Base-by-base conservation (phyloP, 2,888 invertebrate genomes). In the Cosmia trapezina region DNA sequence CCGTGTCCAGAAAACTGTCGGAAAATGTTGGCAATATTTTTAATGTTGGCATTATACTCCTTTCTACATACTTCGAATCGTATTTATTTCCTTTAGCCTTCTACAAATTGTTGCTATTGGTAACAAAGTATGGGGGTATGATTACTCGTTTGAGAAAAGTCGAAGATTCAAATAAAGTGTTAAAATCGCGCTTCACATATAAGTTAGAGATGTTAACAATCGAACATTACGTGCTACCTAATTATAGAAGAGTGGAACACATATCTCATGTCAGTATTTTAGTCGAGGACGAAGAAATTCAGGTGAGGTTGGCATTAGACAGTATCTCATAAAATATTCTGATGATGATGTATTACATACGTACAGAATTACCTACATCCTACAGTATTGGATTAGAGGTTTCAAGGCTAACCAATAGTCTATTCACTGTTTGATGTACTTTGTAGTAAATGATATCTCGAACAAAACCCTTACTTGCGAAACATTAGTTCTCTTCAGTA, bases 101-200 rank as follows among this genome's bases (percentile, higher is more conserved):
- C 43, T 80, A 93, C 45, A 93, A 92, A 81, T 93, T 92, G 91
- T 88, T 94, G 73, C 80, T 93, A 41, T 79, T 93, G 4, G 64
- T 91, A 8, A 88, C 89, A 14, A 92, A 91, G 77, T 92, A 90
- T 81, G 85, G 90, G 45, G 86, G 89, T 41, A 19, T 72, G 85
- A 4, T 83, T 68, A 12, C 43, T 80, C 49, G 60, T 85, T 45
- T 80, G 54, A 61, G 60, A 63, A 67, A 66, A 63, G 47, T 68
- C 47, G 57, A 67, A 70, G 69, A 72, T 5, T 43, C 69, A 3
- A 83, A 73, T 43, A 74, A 79, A 43, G 61, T 73, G 4, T 61
- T 82, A 45, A 87, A 81, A 57, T 76, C 79, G 0, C 83, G 85
- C 17, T 93, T 89, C 68, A 89, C 87, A 49, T 93, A 93, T 72